Conservation (phyloP, 2,888 invertebrate species). For the Erannis defoliaria region DNA sequence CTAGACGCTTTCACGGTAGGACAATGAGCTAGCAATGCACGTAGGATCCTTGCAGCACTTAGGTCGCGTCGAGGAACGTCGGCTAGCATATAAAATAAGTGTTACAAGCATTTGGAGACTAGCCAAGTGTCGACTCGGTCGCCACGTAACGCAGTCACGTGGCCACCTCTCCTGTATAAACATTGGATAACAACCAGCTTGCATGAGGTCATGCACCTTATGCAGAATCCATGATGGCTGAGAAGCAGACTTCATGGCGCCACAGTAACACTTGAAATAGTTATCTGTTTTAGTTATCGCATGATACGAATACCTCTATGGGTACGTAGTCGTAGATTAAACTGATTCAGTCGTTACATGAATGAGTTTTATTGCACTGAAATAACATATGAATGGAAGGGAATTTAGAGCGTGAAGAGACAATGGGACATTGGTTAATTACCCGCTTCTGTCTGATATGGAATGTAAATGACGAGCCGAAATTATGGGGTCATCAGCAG, state of each 20-base stretch:
- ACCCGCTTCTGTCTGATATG: conserved; percentile 45
- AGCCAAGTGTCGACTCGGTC: conserved; percentile 67
- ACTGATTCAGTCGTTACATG: conserved; percentile 50
- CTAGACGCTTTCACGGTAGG: conserved; percentile 54
- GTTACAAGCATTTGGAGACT: conserved; percentile 69
- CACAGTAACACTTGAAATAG: conserved; percentile 57
- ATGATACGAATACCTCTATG: conserved; percentile 39
- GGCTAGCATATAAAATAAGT: conserved; percentile 74
- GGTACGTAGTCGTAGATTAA: conserved; percentile 56
- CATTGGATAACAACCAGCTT: conserved; percentile 71
- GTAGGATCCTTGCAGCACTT: conserved; percentile 66
- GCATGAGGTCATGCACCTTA: conserved; percentile 76
- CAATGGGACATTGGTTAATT: conserved; percentile 67
- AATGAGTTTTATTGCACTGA: conserved; percentile 65
- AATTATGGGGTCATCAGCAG: conserved; percentile 36
- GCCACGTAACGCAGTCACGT: conserved; percentile 69
- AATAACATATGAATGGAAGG: conserved; percentile 60
- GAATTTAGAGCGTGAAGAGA: conserved; percentile 79
- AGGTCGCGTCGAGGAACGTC: conserved; percentile 67
- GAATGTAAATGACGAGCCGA: conserved; percentile 49
- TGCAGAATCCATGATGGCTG: conserved; percentile 62
- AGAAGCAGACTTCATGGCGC: conserved; percentile 72
- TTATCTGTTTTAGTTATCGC: conserved; percentile 71
- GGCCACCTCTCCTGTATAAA: conserved; percentile 72
- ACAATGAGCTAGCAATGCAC: conserved; percentile 57